Evolutionary conservation across 2,888 invertebrate genomes (phyloP).

Genomic region (Acronicta aceris): DNA sequence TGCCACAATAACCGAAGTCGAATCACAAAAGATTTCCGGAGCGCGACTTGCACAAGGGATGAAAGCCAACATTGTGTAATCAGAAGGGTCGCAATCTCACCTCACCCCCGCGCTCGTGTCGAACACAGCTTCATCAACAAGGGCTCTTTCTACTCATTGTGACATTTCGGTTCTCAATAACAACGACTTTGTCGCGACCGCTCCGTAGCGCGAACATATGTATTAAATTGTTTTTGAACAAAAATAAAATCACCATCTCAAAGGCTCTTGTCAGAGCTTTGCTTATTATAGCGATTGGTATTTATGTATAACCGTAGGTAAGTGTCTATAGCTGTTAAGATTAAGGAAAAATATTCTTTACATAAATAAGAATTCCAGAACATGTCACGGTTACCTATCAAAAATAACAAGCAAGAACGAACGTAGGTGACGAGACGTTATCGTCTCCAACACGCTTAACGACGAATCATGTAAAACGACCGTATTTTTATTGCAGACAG

Average conservation of each 20-base stretch:
- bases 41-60: constrained; percentile 88
- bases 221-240: constrained; percentile 42
- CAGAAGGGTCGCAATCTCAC: constrained; percentile 88
- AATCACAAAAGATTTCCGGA: constrained; percentile 89
- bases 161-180: constrained; percentile 77
- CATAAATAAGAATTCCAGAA: constrained; percentile 28
- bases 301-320: neutral
- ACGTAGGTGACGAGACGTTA: constrained; percentile 41
- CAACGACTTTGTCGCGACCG: constrained; percentile 55
- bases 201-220: constrained; percentile 47
- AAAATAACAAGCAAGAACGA: constrained; percentile 58
- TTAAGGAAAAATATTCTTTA: neutral
- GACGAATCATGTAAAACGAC: constrained; percentile 46
- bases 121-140: constrained; percentile 88
- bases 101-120: constrained; percentile 79
- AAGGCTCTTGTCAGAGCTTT: constrained; percentile 4
- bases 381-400: constrained; percentile 46
- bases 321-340: neutral
- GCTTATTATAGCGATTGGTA: neutral
- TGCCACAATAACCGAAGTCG: constrained; percentile 87
- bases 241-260: constrained; percentile 31
- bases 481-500: constrained; percentile 53
- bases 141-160: constrained; percentile 85
- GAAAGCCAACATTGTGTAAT: constrained; percentile 89
- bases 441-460: constrained; percentile 35